Evolutionary conservation across 2,888 invertebrate species (phyloP).

Genomic region (Villa cingulata): DNA sequence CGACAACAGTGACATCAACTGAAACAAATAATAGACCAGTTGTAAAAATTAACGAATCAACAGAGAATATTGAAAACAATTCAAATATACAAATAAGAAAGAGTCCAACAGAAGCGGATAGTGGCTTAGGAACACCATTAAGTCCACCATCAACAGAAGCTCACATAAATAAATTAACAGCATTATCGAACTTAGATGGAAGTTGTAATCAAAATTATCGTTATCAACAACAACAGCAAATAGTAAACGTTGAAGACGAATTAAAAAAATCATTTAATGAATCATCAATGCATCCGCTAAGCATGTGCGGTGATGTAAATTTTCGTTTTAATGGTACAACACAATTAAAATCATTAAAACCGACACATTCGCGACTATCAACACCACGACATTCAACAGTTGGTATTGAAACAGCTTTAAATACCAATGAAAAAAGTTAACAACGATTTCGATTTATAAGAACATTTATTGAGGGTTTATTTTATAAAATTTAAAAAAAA

Average conservation of each 20-base stretch:
- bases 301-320: constrained; percentile 59
- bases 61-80: neutral
- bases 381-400: neutral
- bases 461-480: constrained; percentile 1
- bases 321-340: constrained; percentile 70
- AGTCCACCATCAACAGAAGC: constrained; percentile 35
- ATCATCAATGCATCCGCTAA: constrained; percentile 52
- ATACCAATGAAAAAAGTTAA: constrained; percentile 6
- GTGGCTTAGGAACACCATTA: constrained; percentile 51
- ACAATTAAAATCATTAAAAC: constrained; percentile 60
- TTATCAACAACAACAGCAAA: neutral
- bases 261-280: constrained; percentile 4
- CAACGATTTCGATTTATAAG: constrained; percentile 3
- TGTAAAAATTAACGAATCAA: neutral
- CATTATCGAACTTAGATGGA: neutral
- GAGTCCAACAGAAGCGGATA: constrained; percentile 39
- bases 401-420: neutral
- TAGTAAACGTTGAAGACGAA: constrained; percentile 1
- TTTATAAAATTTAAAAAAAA: neutral
- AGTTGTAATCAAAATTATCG: neutral
- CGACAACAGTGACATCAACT: neutral
- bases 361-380: constrained; percentile 25
- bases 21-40: neutral
- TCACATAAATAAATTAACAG: too few species aligned
- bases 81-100: constrained; percentile 18